Evolutionary conservation across 2,113 vertebrate genomes (phyloP), one percentile per base, ranked within the genome.

Genomic region (Chlamydotis undulata): DNA sequence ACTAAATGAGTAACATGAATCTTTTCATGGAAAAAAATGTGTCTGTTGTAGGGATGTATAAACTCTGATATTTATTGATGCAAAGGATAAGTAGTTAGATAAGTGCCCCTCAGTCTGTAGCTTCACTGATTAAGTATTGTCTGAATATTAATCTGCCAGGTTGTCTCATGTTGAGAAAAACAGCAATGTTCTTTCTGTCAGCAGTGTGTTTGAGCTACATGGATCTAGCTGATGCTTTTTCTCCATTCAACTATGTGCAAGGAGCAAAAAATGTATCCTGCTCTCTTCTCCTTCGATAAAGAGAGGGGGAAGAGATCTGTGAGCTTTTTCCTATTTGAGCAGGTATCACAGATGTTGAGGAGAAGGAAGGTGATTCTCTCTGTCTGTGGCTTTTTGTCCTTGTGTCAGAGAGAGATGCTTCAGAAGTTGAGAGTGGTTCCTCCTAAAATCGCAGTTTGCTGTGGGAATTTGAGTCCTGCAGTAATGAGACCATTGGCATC

Each of bases 81-180:
- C 23, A 21, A 59, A 87, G 35, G 70, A 80, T 61, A 90, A 88
- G 73, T 63, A 67, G 50, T 65, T 93, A 83, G 78, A 2, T 79
- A 85, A 91, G 49, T 67, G 55, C 53, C 11, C 28, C 71, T 74
- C 94, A 50, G n/a, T 90, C 37, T 26, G 4, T 41, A 71, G 53
- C 24, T 83, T 94, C 57, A 25, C 43, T 73, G 67, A 45, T 41
- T 89, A 63, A 69, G 25, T 87, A 37, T 53, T 87, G 7, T 63
- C 71, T 83, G n/a, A 90, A 69, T 90, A 88, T 83, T 93, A 77
- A 76, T 86, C 64, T 92, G 64, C 23, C 19, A 49, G 39, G n/a
- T 73, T 85, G 47, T 63, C 71, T 77, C 14, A 15, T 9, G 10
- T 63, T 67, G 71, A 80, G 67, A 56, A 82, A 70, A 77, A 19